phyloP scores from a whole-genome alignment of 2,113 vertebrate genomes.

The Struthidea cinerea region DNA sequence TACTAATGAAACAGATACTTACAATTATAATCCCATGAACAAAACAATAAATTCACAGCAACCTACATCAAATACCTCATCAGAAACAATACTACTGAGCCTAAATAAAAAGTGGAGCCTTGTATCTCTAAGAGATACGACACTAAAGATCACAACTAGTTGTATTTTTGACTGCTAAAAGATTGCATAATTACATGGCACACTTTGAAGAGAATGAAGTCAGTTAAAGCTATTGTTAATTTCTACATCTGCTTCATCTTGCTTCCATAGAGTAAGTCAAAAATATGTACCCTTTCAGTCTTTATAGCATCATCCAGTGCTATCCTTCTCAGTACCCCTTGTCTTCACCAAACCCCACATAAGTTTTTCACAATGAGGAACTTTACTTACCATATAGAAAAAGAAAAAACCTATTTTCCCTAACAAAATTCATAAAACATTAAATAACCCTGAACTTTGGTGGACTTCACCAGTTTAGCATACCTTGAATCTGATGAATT shows the following conservation, averaged over 20 bases:
- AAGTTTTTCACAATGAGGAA: neutral
- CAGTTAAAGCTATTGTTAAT: neutral
- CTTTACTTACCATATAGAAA: neutral
- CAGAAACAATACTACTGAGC: neutral
- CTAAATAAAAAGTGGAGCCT: neutral
- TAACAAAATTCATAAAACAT: neutral
- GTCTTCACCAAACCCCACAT: neutral
- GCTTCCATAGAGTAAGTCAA: neutral
- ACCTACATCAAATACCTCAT: neutral
- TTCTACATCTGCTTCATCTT: neutral
- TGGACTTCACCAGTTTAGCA: neutral
- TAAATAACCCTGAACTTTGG: neutral
- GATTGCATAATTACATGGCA: neutral
- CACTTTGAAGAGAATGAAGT: neutral
- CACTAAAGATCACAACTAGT: neutral
- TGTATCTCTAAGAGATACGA: neutral
- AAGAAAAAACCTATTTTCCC: neutral
- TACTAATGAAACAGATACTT: neutral
- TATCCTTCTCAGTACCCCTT: neutral
- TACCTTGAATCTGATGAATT: slow-evolving; percentile 94
- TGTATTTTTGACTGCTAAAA: neutral
- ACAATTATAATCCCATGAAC: neutral
- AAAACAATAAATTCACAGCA: neutral
- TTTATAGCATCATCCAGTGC: neutral
- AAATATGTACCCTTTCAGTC: neutral